phyloP scores from a whole-genome alignment of 1,140 invertebrate species.

The Aricia agestis region DNA sequence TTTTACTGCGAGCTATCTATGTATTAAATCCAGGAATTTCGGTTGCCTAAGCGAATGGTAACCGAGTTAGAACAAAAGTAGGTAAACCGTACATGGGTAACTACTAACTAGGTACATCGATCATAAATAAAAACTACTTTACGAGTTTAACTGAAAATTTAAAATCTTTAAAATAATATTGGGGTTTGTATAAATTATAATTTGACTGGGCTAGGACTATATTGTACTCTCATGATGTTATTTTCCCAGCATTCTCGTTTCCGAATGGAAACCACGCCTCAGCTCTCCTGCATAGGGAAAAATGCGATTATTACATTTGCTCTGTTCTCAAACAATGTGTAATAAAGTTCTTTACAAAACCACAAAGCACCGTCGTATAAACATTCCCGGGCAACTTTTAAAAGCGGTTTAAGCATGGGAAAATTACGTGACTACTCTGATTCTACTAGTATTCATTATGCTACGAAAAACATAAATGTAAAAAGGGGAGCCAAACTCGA shows the following conservation, averaged over 20 bases:
- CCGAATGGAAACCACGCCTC: not conserved
- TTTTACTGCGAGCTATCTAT: too few species aligned
- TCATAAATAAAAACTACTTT: too few species aligned
- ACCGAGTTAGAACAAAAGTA: too few species aligned
- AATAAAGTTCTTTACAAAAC: not conserved
- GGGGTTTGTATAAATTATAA: too few species aligned
- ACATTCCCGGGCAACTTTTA: not conserved
- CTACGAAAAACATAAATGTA: too few species aligned
- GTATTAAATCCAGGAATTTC: too few species aligned
- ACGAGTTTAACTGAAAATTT: too few species aligned
- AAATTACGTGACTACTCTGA: not conserved
- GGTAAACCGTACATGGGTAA: too few species aligned
- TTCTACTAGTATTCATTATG: not conserved
- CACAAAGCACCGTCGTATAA: not conserved
- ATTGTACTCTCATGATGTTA: not conserved
- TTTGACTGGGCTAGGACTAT: not conserved
- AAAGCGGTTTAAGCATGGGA: not conserved
- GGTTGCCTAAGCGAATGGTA: too few species aligned
- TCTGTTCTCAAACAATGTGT: not conserved
- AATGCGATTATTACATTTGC: slow-evolving; percentile 1
- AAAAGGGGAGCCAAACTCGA: too few species aligned
- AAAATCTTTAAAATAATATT: too few species aligned
- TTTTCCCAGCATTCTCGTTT: not conserved
- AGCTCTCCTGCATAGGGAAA: not conserved
- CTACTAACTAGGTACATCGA: too few species aligned